Conservation (phyloP, 2,113 vertebrate species). For the Chaetodon auriga region DNA sequence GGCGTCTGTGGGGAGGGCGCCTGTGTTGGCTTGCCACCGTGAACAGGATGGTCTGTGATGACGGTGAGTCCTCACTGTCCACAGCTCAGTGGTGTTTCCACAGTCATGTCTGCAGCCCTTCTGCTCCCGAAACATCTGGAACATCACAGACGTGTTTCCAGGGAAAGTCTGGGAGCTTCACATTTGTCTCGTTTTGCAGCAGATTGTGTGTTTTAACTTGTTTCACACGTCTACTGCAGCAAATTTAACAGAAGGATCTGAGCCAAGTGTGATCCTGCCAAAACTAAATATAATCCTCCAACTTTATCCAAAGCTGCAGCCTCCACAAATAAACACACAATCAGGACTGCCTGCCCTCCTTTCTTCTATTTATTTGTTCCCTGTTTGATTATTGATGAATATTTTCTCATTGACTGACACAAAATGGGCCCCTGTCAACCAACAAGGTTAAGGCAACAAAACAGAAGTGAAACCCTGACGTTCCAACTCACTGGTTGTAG, state of each 20-base stretch:
- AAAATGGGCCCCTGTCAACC: too few relatives aligned
- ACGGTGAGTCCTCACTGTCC: neutral
- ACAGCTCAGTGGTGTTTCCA: neutral
- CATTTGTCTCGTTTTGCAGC: neutral
- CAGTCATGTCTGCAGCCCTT: neutral
- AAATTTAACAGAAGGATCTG: neutral
- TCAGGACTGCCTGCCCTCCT: too few relatives aligned
- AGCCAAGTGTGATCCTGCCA: neutral
- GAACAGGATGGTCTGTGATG: too few relatives aligned
- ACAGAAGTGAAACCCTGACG: too few relatives aligned
- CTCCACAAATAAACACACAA: neutral
- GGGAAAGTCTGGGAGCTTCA: neutral
- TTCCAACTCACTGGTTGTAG: too few relatives aligned
- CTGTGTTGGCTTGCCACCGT: too few relatives aligned
- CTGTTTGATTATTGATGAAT: too few relatives aligned
- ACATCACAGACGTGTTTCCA: neutral
- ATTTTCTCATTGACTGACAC: too few relatives aligned
- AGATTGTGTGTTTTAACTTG: neutral
- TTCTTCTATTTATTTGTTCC: too few relatives aligned
- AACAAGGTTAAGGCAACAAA: too few relatives aligned
- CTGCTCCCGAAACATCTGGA: neutral
- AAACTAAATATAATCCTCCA: constrained; percentile 11
- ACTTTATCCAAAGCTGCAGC: constrained; percentile 5
- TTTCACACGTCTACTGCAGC: neutral
- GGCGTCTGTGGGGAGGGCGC: too few relatives aligned